phyloP scores from a whole-genome alignment of 2,797 vertebrate genomes.

The Pteronotus mesoamericanus region DNA sequence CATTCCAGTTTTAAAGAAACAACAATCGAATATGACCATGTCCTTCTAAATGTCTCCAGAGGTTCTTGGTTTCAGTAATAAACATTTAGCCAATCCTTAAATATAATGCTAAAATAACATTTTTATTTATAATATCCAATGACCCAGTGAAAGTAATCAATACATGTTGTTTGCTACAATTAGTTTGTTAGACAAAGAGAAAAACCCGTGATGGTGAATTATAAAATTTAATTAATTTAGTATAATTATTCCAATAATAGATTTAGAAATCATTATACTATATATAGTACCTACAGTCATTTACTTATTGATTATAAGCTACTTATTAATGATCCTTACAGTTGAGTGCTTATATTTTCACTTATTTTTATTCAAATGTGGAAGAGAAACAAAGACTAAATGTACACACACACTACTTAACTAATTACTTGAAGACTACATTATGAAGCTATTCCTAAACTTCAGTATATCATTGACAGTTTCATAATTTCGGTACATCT shows the following conservation, averaged over 20 bases:
- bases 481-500: slow-evolving; percentile 21
- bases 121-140: slow-evolving; percentile 5
- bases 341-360: not conserved
- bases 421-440: slow-evolving; percentile 55
- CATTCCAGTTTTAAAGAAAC: not conserved
- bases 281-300: slow-evolving; percentile 2
- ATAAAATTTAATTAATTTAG: slow-evolving; percentile 40
- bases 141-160: not conserved
- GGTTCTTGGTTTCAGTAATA: not conserved
- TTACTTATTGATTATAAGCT: slow-evolving; percentile 45
- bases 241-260: slow-evolving; percentile 47
- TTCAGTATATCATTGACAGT: slow-evolving; percentile 17
- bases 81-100: not conserved
- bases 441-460: slow-evolving; percentile 50
- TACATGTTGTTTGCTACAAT: not conserved
- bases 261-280: slow-evolving; percentile 55
- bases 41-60: not conserved
- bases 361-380: not conserved
- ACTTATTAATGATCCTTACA: not conserved
- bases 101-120: slow-evolving; percentile 23
- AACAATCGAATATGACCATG: not conserved
- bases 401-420: not conserved
- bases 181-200: slow-evolving; percentile 33
- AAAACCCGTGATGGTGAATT: not conserved
- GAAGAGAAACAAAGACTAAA: not conserved